Base-by-base conservation (phyloP, 2,113 vertebrate species). In the Anhinga rufa region DNA sequence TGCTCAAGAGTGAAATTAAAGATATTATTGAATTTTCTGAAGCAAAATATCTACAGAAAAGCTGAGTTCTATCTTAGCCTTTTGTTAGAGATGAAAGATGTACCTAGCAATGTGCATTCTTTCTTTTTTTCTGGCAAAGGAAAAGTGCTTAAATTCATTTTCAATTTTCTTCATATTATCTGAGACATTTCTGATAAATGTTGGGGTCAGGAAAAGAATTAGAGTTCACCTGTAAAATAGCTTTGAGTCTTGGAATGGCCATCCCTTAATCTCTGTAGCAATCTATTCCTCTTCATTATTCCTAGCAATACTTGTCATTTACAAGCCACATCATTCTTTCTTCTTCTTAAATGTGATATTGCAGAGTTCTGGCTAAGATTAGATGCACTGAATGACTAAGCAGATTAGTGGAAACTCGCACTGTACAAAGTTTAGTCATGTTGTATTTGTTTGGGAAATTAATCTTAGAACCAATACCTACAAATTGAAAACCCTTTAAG, bases 1-100 rank as follows among this genome's bases (percentile, higher is more conserved):
- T 89, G 20, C 65, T 95, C 57, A 81, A 86, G 46, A 81, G 24
- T 66, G 61, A 93, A 93, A 95, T 92, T 85, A 76, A 91, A 91
- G 38, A 71, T 7, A 31, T 89, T 82, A 94, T 58, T 91, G 62
- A 82, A 79, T 95, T 94, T 87, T 93, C 54, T 9, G 6, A 72
- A 90, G 58, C 17, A 94, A 93, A 91, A 34, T 76, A 57, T 29
- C 57, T 69, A 38, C 24, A 40, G 15, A 91, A 85, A 69, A 69
- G 6, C 10, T 4, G 3, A 84, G n/a, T 32, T 9, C 28, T 82
- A 15, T 86, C 61, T 71, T 77, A 28, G 36, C 81, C 48, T 88
- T 86, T 76, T 72, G 31, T 82, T 85, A 72, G 14, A 87, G n/a
- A 75, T 58, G 17, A 92, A 91, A 89, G 24, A 40, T 29, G 24